A percentile compares a stretch with the other conserved stretches of the same genome.
Evolutionary conservation across 1,140 invertebrate species (phyloP).

Genomic region (Drosophila chauvacae): DNA sequence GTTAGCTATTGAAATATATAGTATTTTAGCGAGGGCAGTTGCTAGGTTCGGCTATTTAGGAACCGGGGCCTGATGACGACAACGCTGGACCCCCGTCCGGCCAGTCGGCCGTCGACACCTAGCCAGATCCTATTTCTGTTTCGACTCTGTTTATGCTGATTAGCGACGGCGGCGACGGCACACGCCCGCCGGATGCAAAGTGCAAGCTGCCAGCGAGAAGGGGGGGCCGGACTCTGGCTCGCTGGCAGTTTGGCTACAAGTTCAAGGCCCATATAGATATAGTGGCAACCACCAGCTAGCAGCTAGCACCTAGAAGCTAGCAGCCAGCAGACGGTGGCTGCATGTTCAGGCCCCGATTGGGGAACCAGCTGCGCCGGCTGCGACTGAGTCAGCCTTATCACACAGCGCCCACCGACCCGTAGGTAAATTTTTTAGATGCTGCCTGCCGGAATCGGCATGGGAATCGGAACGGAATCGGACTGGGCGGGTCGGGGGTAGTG

Average conservation of each 20-base stretch:
- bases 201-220: constrained; percentile 14
- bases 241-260: constrained; percentile 57
- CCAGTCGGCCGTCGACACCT: constrained; percentile 17
- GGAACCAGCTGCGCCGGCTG: constrained; percentile 4
- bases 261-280: constrained; percentile 56
- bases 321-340: constrained; percentile 40
- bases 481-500: constrained; percentile 6
- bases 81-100: constrained; percentile 24
- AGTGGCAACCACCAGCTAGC: background rate
- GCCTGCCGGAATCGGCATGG: constrained; percentile 12
- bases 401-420: constrained; percentile 5
- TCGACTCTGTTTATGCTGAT: constrained; percentile 4
- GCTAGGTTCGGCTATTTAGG: constrained; percentile 24
- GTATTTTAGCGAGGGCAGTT: background rate
- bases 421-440: constrained; percentile 38
- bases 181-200: constrained; percentile 34
- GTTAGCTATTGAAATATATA: background rate
- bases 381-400: constrained; percentile 70
- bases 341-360: constrained; percentile 73
- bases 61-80: constrained; percentile 40
- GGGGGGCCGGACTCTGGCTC: background rate
- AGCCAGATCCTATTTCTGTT: constrained; percentile 17
- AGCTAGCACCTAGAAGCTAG: background rate
- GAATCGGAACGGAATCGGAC: constrained; percentile 19
- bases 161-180: constrained; percentile 24